A percentile compares a stretch with the other conserved stretches of the same genome.
These are phyloP conservation scores for Drosophila paramelanica DNA, from an alignment of 2,888 invertebrate species.

Conservation along the genomic window DNA sequence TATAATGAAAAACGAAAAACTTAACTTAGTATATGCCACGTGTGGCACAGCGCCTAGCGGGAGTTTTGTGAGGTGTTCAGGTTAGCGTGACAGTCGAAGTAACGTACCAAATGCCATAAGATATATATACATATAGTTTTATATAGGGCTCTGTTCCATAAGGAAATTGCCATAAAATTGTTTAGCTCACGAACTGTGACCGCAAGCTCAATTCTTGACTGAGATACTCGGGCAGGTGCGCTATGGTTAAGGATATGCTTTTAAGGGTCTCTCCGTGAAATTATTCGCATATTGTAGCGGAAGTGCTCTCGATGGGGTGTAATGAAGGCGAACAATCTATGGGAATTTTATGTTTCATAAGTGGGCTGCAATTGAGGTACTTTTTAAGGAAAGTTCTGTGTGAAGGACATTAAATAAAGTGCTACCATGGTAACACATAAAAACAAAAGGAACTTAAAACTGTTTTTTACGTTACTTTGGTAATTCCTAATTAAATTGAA, in stretches of 20 bases:
- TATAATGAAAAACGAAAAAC: conserved; percentile 28
- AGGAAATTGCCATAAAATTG: conserved; percentile 78
- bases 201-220: conserved; percentile 53
- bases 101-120: conserved; percentile 60
- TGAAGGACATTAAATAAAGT: not conserved
- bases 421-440: no score
- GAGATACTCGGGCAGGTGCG: conserved; percentile 69
- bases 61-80: conserved; percentile 41
- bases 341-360: conserved; percentile 34
- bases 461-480: no score
- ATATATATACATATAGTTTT: conserved; percentile 27
- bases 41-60: conserved; percentile 38
- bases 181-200: conserved; percentile 74
- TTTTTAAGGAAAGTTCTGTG: not conserved
- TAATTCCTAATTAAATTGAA: no score
- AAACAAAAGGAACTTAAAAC: no score
- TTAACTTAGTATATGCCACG: conserved; percentile 57
- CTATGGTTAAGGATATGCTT: conserved; percentile 53
- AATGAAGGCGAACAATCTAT: conserved; percentile 30
- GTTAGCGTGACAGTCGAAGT: conserved; percentile 68
- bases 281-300: conserved; percentile 26
- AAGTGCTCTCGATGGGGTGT: conserved; percentile 49
- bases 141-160: conserved; percentile 37
- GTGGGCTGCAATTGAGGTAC: not conserved
- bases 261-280: conserved; percentile 23